These are phyloP conservation scores for Eupeodes luniger DNA, from an alignment of 2,888 invertebrate species.

Conservation along the genomic window DNA sequence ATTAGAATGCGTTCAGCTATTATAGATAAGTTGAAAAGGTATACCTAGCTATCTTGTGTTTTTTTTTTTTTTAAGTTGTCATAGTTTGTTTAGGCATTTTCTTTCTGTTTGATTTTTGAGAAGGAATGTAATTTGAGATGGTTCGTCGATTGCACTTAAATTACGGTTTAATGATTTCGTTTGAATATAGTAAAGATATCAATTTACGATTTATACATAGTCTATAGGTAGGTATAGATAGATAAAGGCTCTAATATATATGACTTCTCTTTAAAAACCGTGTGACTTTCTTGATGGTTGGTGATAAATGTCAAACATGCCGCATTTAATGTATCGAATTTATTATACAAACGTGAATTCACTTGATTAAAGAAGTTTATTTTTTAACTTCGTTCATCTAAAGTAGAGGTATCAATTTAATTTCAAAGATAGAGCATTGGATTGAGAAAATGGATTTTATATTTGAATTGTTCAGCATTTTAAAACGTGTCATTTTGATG, in stretches of 20 bases:
- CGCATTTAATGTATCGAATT: slow-evolving; percentile 26
- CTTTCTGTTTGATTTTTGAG: slow-evolving; percentile 1
- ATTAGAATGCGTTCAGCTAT: slow-evolving; percentile 17
- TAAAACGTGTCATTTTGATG: too few species aligned
- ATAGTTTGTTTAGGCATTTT: neutral
- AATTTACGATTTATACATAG: neutral
- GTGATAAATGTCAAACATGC: slow-evolving; percentile 36
- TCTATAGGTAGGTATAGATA: neutral
- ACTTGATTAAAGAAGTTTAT: neutral
- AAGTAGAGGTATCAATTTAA: too few species aligned
- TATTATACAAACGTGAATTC: slow-evolving; percentile 1
- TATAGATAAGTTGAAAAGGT: too few species aligned
- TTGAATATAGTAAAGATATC: slow-evolving; percentile 25
- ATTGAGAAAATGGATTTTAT: too few species aligned
- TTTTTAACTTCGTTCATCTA: neutral
- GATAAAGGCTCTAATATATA: neutral
- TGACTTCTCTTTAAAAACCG: slow-evolving; percentile 3
- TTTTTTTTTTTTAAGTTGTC: neutral
- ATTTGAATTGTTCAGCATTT: too few species aligned
- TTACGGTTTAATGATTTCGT: slow-evolving; percentile 38
- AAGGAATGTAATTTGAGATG: slow-evolving; percentile 36
- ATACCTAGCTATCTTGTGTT: neutral
- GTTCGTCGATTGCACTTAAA: slow-evolving; percentile 34
- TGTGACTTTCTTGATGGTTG: slow-evolving; percentile 23
- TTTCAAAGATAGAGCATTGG: too few species aligned